Conservation (phyloP, 2,113 vertebrate species). For the Perca flavescens region DNA sequence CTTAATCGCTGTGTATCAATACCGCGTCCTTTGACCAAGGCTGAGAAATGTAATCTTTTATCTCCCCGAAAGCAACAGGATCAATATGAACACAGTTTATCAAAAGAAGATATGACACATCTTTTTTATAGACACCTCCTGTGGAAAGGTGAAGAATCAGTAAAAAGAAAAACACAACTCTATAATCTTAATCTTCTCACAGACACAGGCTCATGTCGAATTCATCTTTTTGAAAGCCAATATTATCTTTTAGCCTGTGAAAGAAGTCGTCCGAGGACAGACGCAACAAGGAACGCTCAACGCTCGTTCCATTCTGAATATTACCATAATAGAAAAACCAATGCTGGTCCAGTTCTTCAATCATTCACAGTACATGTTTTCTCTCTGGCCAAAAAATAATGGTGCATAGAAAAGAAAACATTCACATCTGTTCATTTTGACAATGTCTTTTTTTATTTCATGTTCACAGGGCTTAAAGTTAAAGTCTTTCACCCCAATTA, state of each 20-base stretch:
- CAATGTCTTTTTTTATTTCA: neutral
- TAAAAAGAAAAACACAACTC: conserved; percentile 21
- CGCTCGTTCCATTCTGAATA: neutral
- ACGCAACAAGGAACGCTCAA: neutral
- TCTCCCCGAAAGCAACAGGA: neutral
- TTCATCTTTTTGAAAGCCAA: neutral
- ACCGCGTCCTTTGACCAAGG: neutral
- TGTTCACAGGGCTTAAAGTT: too few relatives aligned
- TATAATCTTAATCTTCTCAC: conserved; percentile 11
- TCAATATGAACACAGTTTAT: conserved; percentile 44
- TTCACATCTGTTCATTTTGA: neutral
- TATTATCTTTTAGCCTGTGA: neutral
- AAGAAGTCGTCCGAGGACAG: neutral
- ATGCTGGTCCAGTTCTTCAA: neutral
- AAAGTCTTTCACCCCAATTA: neutral
- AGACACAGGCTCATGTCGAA: neutral
- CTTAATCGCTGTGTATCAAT: conserved; percentile 33
- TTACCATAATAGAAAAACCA: neutral
- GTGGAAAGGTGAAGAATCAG: conserved; percentile 9
- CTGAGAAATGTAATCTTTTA: conserved; percentile 16
- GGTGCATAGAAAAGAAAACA: neutral
- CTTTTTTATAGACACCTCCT: conserved; percentile 17
- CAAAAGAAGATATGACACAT: conserved; percentile 24
- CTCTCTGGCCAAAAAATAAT: neutral
- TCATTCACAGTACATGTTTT: neutral